Conservation (phyloP, 2,888 invertebrate species). For the Pteria penguin region DNA sequence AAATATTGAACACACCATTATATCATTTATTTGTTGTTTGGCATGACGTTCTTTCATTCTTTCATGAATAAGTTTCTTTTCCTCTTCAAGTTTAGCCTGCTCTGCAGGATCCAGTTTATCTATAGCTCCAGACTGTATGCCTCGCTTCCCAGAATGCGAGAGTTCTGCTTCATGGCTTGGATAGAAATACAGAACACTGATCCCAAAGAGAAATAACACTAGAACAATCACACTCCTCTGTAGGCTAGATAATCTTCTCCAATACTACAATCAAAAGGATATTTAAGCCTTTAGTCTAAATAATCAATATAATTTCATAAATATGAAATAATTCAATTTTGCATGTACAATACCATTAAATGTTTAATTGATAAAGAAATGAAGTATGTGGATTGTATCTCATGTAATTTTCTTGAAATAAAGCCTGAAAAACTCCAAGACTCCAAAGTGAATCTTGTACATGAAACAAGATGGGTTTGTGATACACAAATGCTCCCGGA, state of each 20-base stretch:
- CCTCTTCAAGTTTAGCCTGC: slow-evolving; percentile 43
- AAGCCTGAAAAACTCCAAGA: no score
- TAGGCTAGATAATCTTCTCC: slow-evolving; percentile 76
- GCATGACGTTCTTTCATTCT: slow-evolving; percentile 47
- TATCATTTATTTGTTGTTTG: slow-evolving; percentile 47
- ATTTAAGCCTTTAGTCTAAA: not conserved
- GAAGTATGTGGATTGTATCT: no score
- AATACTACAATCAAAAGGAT: slow-evolving; percentile 63
- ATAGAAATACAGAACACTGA: slow-evolving; percentile 68
- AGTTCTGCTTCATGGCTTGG: slow-evolving; percentile 53
- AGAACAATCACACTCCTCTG: slow-evolving; percentile 73
- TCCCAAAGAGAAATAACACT: slow-evolving; percentile 59
- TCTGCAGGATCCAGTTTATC: slow-evolving; percentile 35
- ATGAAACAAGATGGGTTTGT: no score
- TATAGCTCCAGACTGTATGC: slow-evolving; percentile 17
- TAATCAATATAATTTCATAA: not conserved
- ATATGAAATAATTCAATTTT: not conserved
- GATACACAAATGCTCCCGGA: no score
- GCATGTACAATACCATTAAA: not conserved
- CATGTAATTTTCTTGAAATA: no score
- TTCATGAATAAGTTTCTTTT: slow-evolving; percentile 37
- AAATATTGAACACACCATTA: slow-evolving; percentile 54
- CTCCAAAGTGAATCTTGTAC: no score
- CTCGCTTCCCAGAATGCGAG: slow-evolving; percentile 17
- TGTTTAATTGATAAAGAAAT: no score